phyloP scores from a whole-genome alignment of 2,888 invertebrate genomes.

The Eupithecia inturbata region DNA sequence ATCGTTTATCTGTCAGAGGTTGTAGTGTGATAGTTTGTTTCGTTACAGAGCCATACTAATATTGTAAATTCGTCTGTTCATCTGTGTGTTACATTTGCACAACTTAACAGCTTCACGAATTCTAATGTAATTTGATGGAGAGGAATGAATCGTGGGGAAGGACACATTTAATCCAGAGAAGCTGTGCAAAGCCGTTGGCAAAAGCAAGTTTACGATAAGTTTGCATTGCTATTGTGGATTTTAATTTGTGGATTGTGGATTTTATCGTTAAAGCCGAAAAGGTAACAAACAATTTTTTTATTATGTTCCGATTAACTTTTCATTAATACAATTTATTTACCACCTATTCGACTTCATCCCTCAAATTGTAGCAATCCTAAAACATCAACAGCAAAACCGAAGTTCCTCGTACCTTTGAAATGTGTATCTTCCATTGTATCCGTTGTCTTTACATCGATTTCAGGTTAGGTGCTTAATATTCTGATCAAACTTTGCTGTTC shows the following conservation, averaged over 20 bases:
- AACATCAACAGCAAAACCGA: constrained; percentile 31
- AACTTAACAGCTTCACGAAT: not conserved
- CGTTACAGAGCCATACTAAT: not conserved
- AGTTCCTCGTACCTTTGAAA: constrained; percentile 10
- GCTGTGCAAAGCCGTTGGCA: not conserved
- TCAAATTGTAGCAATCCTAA: constrained; percentile 6
- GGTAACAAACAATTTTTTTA: not conserved
- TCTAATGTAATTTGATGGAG: not conserved
- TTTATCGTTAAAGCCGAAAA: not conserved
- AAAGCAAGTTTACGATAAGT: not conserved
- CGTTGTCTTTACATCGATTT: constrained; percentile 42
- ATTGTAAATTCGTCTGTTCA: not conserved
- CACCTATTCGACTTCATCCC: not conserved
- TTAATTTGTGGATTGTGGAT: not conserved
- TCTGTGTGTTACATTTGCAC: not conserved
- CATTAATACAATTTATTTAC: not conserved
- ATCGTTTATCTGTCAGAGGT: not conserved
- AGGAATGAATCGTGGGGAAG: not conserved
- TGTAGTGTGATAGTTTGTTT: not conserved
- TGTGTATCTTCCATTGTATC: constrained; percentile 41
- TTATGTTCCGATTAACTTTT: not conserved
- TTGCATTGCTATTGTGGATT: not conserved
- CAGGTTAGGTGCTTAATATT: constrained; percentile 52
- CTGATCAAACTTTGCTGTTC: constrained; percentile 46
- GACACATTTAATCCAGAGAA: not conserved